phyloP scores from a whole-genome alignment of 2,113 vertebrate genomes.

The Cinclus mexicanus region DNA sequence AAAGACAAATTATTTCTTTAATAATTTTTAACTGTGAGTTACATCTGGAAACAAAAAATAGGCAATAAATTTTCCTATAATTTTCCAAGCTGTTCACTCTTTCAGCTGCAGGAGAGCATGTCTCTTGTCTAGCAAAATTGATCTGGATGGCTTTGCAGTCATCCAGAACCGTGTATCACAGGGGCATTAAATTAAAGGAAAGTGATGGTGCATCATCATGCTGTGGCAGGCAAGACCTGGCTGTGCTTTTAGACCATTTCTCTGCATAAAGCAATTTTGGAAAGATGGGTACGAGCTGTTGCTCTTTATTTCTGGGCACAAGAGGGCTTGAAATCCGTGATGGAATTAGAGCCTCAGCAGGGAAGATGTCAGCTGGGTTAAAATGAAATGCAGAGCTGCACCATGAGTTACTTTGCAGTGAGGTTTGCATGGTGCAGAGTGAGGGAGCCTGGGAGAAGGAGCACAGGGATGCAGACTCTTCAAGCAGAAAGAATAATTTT shows the following conservation, averaged over 20 bases:
- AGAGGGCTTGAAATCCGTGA: slow-evolving; percentile 24
- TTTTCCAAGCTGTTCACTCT: background rate
- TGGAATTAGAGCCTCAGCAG: background rate
- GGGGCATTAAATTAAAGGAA: background rate
- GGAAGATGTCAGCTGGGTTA: background rate
- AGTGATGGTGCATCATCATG: slow-evolving; percentile 50
- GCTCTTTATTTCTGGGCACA: slow-evolving; percentile 1
- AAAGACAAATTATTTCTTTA: background rate
- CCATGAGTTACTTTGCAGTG: background rate
- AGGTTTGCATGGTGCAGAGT: background rate
- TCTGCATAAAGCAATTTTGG: background rate
- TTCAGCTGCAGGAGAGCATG: background rate
- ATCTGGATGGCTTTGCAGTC: background rate
- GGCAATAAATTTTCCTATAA: background rate
- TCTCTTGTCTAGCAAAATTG: slow-evolving; percentile 13
- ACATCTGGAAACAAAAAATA: background rate
- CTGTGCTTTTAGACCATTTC: slow-evolving; percentile 33
- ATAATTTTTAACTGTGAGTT: background rate
- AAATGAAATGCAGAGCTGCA: background rate
- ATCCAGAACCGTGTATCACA: background rate
- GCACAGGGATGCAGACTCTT: rapidly evolving
- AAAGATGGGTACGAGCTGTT: background rate
- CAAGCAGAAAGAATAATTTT: background rate
- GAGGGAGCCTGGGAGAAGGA: background rate
- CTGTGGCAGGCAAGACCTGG: slow-evolving; percentile 30